Base-by-base conservation (phyloP, 2,113 vertebrate species). In the Lagopus muta region DNA sequence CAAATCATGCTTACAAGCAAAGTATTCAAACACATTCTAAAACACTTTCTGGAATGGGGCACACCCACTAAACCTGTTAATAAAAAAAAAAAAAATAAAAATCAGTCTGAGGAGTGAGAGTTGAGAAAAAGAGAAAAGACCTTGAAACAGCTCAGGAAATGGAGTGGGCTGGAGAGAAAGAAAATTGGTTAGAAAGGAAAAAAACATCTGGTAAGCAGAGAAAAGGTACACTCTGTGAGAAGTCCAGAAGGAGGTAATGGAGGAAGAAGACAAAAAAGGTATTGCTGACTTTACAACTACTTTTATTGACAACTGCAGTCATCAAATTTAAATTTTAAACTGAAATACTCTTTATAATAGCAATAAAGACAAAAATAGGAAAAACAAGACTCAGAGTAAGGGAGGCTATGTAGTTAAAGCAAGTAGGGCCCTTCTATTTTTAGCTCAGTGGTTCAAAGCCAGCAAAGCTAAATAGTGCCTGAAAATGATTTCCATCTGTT, bases 401-500 rank as follows among this genome's bases (percentile, higher is more conserved):
- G 25, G n/a, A 45, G n/a, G 30, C 3, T 89, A 75, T 91, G 75
- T 30, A 72, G 25, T 58, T 67, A 64, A 27, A 67, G 50, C 75
- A 84, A 87, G 24, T 55, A n/a, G 16, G 14, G 13, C 17, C 10
- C 13, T 82, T 91, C 60, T 88, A 77, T 83, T 76, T 85, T 90
- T 96, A 91, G 25, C 20, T 92, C 22, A n/a, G 64, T 77, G 34
- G 22, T 87, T 94, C 55, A 92, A 96, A 91, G 73, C 19, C 45
- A 82, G 64, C 30, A 28, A 27, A 86, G 47, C 72, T 71, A 34
- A 84, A n/a, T 64, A 86, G 72, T 67, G 79, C 64, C 3, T 81
- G 55, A 74, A 94, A 91, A 77, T 86, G 74, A n/a, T 85, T 93
- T 88, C 67, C 71, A 62, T 85, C 78, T 92, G 81, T 74, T 85